Base-by-base conservation (phyloP, 2,888 invertebrate species). In the Drosophila formosana region DNA sequence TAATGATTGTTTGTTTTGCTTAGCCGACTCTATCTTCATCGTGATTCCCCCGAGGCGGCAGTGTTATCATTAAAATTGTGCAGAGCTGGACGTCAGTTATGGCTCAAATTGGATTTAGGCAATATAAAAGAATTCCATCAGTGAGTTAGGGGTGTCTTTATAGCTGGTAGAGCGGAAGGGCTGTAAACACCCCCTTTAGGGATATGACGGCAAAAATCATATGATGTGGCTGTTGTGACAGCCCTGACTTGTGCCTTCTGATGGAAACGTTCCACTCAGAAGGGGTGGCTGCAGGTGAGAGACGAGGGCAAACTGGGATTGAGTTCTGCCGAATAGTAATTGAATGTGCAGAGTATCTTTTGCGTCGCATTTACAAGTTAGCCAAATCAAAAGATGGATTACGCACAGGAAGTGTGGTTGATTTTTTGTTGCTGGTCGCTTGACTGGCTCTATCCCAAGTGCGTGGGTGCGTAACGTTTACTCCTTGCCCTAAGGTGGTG, bases 21-120 rank as follows among this genome's bases (percentile, higher is more conserved):
- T 13, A 50, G 13, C 18, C 18, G 13, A n/a, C 39, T 41, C 39
- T 7, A 43, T 32, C 65, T 30, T 9, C 34, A 46, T 49, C 64
- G 18, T 18, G 28, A 30, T 55, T 86, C 80, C 78, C 82, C 64
- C 23, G 75, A 18, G 77, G 53, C 82, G 77, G 52, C 85, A 57
- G 66, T 68, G 72, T 82, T 80, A 75, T 52, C 53, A 50, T 56
- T 75, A 73, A 75, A 73, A 85, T 78, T 72, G 63, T 60, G 50
- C 28, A 5, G 13, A 39, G 26, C 41, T 28, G 39, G 26, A 53
- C 32, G 51, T 50, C 74, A 58, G 73, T 75, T 78, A 77, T 75
- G 67, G 72, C 80, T 78, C 79, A 89, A 90, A 90, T 89, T 89
- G 88, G 89, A 89, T 90, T 89, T 82, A 78, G 72, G 53, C 55